Base-by-base conservation (phyloP, 2,888 invertebrate species). In the Chymomyza fuscimana region DNA sequence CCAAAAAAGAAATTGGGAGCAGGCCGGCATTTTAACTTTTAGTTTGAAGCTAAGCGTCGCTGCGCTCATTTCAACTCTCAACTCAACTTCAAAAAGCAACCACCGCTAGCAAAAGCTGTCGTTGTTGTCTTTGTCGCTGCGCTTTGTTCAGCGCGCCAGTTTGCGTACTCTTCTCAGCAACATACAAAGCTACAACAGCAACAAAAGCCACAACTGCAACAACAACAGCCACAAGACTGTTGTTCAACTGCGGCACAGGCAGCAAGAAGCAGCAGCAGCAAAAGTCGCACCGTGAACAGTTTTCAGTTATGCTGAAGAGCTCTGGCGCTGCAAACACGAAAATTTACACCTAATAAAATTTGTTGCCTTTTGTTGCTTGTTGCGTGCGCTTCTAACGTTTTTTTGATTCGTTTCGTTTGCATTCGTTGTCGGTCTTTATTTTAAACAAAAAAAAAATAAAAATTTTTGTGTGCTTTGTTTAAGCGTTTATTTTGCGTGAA, bases 231-330 rank as follows among this genome's bases (percentile, higher is more conserved):
- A 58, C 40, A 46, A 12, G 40, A 46, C 12, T 46, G 10, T 46
- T 46, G 10, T 46, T 12, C 40, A 12, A 46, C 76, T 63, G 63
- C 68, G 46, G 63, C 62, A 54, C 12, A 25, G 50, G 25, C 73
- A 73, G n/a, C 25, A 60, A 32, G 32, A 60, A 60, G 32, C 60
- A 62, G 32, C 29, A n/a, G 62, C 63, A 16, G 54, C 16, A 19
- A 16, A 54, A 22, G 15, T 16, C 54, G 54, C 54, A 19, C 54
- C 54, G 54, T 54, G 69, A 74, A 76, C 63, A 74, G 68, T 79
- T 74, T 87, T 90, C 89, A 91, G 89, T 91, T 91, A 90, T 90
- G 88, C 87, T 91, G 82, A 87, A 88, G 87, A 89, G 89, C 91
- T 91, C 91, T 87, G 82, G 82, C 81, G 83, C 90, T 86, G 89